These are phyloP conservation scores for Macrostomum lignano DNA, from an alignment of 1,140 invertebrate genomes.

Conservation along the genomic window DNA sequence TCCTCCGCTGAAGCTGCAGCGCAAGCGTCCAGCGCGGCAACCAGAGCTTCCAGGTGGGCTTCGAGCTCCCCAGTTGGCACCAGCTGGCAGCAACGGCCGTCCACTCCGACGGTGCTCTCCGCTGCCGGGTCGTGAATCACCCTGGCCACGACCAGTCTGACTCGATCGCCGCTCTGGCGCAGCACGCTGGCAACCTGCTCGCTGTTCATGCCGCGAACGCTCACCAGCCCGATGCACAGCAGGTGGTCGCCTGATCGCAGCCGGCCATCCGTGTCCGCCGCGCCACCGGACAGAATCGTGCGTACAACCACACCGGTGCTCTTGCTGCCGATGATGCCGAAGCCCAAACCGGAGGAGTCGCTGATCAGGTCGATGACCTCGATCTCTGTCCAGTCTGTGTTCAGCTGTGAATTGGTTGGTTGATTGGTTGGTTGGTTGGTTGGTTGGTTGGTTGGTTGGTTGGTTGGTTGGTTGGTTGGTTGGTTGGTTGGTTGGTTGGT, in stretches of 20 bases:
- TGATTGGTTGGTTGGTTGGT: too few species aligned
- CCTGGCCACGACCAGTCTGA: conserved; percentile 62
- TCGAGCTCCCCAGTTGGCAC: conserved; percentile 20
- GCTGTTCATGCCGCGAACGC: conserved; percentile 44
- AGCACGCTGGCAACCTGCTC: conserved; percentile 71
- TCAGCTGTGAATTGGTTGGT: too few species aligned
- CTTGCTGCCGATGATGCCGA: conserved; percentile 69
- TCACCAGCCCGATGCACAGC: conserved; percentile 65
- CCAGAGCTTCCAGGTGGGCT: conserved; percentile 18
- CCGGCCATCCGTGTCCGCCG: conserved; percentile 58
- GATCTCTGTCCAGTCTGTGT: conserved; percentile 74
- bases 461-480: too few species aligned
- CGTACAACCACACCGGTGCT: conserved; percentile 88
- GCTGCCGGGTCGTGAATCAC: too few species aligned
- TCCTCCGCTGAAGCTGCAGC: too few species aligned
- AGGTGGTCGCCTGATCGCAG: conserved; percentile 70
- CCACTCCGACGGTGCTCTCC: too few species aligned
- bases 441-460: too few species aligned
- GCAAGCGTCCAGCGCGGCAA: too few species aligned
- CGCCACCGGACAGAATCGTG: conserved; percentile 61
- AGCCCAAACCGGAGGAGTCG: conserved; percentile 73
- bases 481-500: too few species aligned
- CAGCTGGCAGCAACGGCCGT: too few species aligned
- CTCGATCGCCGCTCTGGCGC: conserved; percentile 50
- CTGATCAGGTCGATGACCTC: conserved; percentile 77